These are phyloP conservation scores for Nixonia krombeini DNA, from an alignment of 1,140 invertebrate species.

Conservation along the genomic window DNA sequence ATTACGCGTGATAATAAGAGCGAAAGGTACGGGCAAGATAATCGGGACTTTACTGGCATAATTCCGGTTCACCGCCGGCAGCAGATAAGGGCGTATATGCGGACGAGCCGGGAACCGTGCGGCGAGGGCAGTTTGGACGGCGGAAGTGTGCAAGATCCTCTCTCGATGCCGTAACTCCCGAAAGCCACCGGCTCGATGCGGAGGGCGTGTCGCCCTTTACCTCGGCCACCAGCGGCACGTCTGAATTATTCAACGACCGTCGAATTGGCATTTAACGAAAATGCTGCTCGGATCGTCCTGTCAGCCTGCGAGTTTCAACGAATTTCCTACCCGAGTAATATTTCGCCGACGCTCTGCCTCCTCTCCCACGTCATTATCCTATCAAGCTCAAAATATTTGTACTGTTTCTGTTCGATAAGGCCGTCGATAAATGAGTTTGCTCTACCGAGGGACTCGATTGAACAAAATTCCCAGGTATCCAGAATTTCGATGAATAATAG, in stretches of 20 bases:
- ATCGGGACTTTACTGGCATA: slow-evolving; percentile 39
- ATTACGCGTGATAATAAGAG: neutral
- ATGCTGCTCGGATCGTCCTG: slow-evolving; percentile 45
- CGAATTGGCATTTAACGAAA: slow-evolving; percentile 52
- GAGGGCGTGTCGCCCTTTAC: slow-evolving; percentile 30
- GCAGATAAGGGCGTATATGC: slow-evolving; percentile 33
- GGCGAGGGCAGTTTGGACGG: slow-evolving; percentile 25
- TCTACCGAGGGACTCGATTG: no score
- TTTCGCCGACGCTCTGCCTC: neutral
- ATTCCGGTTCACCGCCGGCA: slow-evolving; percentile 25
- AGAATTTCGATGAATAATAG: no score
- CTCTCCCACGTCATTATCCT: no score
- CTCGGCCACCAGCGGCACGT: slow-evolving; percentile 38
- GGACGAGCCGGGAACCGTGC: slow-evolving; percentile 30
- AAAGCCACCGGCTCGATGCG: slow-evolving; percentile 41
- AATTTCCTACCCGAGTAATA: slow-evolving; percentile 36
- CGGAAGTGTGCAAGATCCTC: slow-evolving; percentile 44
- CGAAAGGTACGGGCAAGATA: slow-evolving; percentile 30
- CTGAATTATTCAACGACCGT: slow-evolving; percentile 62
- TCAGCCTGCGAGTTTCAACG: slow-evolving; percentile 38
- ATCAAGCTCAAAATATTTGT: no score
- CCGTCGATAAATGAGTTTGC: no score
- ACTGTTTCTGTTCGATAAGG: no score
- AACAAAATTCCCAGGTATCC: no score
- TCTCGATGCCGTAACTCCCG: slow-evolving; percentile 41